Base-by-base conservation (phyloP, 2,113 vertebrate species). In the Elachura formosa region DNA sequence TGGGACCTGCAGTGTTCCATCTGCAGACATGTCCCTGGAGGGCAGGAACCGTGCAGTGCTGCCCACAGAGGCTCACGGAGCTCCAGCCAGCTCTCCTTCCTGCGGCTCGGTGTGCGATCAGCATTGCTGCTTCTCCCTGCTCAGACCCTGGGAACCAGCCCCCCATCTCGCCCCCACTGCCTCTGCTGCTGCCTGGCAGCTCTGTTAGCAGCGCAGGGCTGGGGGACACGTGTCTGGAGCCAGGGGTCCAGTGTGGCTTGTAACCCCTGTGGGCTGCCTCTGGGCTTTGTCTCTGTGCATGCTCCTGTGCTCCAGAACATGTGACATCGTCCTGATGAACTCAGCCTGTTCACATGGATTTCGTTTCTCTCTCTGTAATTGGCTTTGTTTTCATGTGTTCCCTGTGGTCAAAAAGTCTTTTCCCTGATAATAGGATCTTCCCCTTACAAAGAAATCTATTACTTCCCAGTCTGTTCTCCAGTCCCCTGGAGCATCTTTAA, bases 201-300 rank as follows among this genome's bases (percentile, higher is more conserved):
- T 49, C 33, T 5, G 1, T 24, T 11, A 9, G 36, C 29, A 15
- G n/a, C 46, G n/a, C 49, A 23, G 49, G 15, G 14, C 24, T 38
- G 31, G 55, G 34, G n/a, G 9, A 34, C 48, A 14, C 0, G 0
- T 49, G n/a, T 24, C 61, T 22, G 28, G 34, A n/a, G 43, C 66
- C 1, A 0, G 26, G 40, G 28, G 13, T 74, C 36, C 3, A 0
- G 3, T 0, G 3, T 10, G 12, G 10, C 2, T n/a, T 0, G 1
- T 2, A 18, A 46, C 6, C 38, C 20, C 3, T 5, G 2, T 71
- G 2, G 4, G 10, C 58, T 40, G 40, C n/a, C 48, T 41, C 43
- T 1, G 0, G 46, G 41, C 26, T 51, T 40, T 64, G 28, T 75
- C 31, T 31, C 49, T 13, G 15, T 20, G 48, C 0, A 0, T 76